These are phyloP conservation scores for Nomia melanderi DNA, from an alignment of 1,140 invertebrate genomes.

Conservation along the genomic window DNA sequence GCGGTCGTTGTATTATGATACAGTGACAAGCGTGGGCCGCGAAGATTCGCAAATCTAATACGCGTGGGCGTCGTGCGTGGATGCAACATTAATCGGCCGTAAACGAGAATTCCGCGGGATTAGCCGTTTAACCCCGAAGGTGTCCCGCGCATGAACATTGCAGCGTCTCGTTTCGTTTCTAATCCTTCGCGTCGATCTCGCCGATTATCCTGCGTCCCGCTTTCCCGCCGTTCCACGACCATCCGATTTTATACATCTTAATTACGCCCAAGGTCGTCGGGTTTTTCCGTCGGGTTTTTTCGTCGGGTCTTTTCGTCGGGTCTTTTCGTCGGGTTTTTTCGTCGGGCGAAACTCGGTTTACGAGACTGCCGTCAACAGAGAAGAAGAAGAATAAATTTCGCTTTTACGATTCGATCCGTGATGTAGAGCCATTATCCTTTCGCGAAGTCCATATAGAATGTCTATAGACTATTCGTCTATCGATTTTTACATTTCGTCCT, in stretches of 20 bases:
- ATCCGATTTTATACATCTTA: neutral
- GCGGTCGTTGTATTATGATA: conserved; percentile 51
- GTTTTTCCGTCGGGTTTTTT: too few relatives aligned
- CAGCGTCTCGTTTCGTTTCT: neutral
- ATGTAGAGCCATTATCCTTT: too few relatives aligned
- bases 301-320: too few relatives aligned
- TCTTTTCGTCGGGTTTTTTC: too few relatives aligned
- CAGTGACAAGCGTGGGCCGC: conserved; percentile 40
- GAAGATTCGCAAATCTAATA: conserved; percentile 48
- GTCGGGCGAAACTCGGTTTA: too few relatives aligned
- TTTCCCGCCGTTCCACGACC: neutral
- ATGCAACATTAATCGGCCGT: conserved; percentile 55
- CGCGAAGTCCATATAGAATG: too few relatives aligned
- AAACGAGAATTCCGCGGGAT: conserved; percentile 51
- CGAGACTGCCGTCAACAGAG: too few relatives aligned
- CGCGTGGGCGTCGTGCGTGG: conserved; percentile 46
- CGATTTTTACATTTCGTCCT: too few relatives aligned
- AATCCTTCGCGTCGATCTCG: neutral
- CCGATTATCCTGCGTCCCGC: neutral
- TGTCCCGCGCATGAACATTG: neutral
- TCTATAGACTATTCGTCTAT: too few relatives aligned
- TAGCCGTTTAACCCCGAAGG: conserved; percentile 19
- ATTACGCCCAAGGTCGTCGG: neutral
- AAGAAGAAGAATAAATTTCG: too few relatives aligned
- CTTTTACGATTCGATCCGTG: too few relatives aligned